Conservation (phyloP, 2,888 invertebrate genomes). For the Auanema sp. region DNA sequence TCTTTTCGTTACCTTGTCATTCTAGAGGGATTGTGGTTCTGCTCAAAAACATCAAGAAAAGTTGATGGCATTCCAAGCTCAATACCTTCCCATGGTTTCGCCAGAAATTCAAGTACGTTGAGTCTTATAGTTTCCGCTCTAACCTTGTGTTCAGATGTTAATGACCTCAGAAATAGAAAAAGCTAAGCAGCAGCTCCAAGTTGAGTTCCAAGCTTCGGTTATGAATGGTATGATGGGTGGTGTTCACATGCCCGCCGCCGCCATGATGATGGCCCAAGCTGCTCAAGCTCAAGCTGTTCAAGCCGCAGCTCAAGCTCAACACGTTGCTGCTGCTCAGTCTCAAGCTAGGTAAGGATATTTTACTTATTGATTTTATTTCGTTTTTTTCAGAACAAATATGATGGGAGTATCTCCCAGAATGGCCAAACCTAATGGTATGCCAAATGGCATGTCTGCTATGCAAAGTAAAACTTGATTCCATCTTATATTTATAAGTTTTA, state of each 20-base stretch:
- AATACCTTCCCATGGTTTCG: conserved; percentile 11
- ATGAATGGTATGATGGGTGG: conserved; percentile 13
- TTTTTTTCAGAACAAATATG: conserved; percentile 6
- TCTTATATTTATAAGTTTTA: too few relatives aligned
- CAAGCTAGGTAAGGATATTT: too few relatives aligned
- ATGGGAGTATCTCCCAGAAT: conserved; percentile 14
- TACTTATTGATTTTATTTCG: too few relatives aligned
- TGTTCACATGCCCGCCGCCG: conserved; percentile 6
- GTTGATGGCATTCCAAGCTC: conserved; percentile 1
- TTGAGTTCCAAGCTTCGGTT: too few relatives aligned
- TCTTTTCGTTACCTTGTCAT: not conserved
- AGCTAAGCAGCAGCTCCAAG: too few relatives aligned
- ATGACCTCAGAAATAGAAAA: too few relatives aligned
- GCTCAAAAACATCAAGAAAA: conserved; percentile 12
- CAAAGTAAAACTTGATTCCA: too few relatives aligned
- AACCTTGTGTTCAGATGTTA: too few relatives aligned
- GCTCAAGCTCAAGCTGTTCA: conserved; percentile 19
- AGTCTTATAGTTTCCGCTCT: too few relatives aligned
- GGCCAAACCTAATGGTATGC: conserved; percentile 16
- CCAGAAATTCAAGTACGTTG: conserved; percentile 12
- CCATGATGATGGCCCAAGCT: conserved; percentile 22
- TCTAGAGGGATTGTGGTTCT: conserved; percentile 9
- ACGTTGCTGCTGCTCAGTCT: too few relatives aligned
- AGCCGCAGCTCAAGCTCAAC: conserved; percentile 3
- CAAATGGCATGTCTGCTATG: conserved; percentile 3